Evolutionary conservation across 35 echinoderm and acorn worm genomes (phyloP), one percentile per base, ranked within the genome.

Genomic region (Diadema setosum): DNA sequence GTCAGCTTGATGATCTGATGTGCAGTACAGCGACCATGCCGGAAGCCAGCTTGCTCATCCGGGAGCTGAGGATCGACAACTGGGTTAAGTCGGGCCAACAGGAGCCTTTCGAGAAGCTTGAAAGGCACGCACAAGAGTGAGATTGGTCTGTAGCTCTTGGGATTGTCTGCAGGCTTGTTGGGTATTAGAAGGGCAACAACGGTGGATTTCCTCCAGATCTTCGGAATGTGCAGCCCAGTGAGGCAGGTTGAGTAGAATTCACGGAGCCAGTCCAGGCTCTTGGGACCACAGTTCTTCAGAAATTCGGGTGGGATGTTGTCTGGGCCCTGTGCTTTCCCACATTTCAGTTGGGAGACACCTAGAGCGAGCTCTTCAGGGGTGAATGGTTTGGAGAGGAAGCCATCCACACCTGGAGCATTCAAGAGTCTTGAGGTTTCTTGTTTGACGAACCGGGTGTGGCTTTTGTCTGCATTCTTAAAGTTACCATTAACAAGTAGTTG

Each of bases 181-280:
- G 87, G 87, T 25, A 63, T 89, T 5, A 46, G 76, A 0, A 88
- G 42, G 1, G 85, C 85, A 15, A 87, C 46, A 5, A 76, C 65
- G 14, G 0, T 90, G 8, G 86, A 70, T 24, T 26, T 82, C 1
- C 75, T 43, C 75, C 87, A 82, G 34, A 90, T 90, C 81, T 90
- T 90, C 41, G 88, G 80, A 2, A 90, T 69, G 15, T 84, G 33
- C 2, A 8, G 23, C 18, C 42, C 5, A 11, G 14, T 45, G 17
- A 90, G 33, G 27, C 34, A 84, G 35, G 25, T 42, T 29, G 80
- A 84, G n/a, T 65, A 39, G 30, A 70, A 85, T 7, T 17, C 12
- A 0, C 40, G 26, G 31, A 84, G 50, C 76, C 58, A 65, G 81
- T 90, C 34, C 9, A 39, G 45, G 24, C 35, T 36, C 21, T 17